A percentile compares a stretch with the other conserved stretches of the same genome.
Evolutionary conservation across 1,140 invertebrate genomes (phyloP).

Genomic region (Planococcus citri): DNA sequence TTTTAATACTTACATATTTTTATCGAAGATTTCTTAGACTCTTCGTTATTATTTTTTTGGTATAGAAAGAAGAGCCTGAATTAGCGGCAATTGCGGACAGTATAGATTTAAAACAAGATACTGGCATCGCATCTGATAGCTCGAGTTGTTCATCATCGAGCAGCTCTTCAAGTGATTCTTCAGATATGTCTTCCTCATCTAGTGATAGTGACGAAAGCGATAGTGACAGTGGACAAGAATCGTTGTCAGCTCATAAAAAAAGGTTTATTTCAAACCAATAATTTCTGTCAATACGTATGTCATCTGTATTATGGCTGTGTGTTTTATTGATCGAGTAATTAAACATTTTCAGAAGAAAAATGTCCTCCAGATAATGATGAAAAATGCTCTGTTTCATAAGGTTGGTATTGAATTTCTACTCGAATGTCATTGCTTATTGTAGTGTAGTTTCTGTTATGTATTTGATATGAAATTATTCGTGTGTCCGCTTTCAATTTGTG

Average conservation of each 20-base stretch:
- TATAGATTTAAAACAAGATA: slow-evolving; percentile 73
- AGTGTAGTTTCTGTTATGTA: no score
- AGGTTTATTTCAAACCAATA: slow-evolving; percentile 36
- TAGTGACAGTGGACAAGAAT: slow-evolving; percentile 73
- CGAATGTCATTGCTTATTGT: no score
- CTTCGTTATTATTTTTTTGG: no score
- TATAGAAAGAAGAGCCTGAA: slow-evolving; percentile 65
- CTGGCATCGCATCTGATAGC: slow-evolving; percentile 87
- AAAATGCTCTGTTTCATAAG: no score
- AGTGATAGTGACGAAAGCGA: slow-evolving; percentile 44
- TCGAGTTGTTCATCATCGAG: slow-evolving; percentile 81
- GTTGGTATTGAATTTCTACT: no score
- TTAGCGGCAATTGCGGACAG: slow-evolving; percentile 69
- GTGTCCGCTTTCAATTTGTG: no score
- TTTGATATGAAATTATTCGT: no score
- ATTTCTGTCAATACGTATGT: not conserved
- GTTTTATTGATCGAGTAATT: not conserved
- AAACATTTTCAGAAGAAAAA: not conserved
- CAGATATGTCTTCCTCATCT: slow-evolving; percentile 45
- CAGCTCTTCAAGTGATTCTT: slow-evolving; percentile 49
- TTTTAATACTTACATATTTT: no score
- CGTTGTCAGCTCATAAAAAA: slow-evolving; percentile 73
- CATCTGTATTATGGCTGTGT: not conserved
- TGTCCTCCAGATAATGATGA: not conserved
- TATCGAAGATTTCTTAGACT: not conserved